Base-by-base conservation (phyloP, 2,113 vertebrate genomes). In the Brachypteracias leptosomus region DNA sequence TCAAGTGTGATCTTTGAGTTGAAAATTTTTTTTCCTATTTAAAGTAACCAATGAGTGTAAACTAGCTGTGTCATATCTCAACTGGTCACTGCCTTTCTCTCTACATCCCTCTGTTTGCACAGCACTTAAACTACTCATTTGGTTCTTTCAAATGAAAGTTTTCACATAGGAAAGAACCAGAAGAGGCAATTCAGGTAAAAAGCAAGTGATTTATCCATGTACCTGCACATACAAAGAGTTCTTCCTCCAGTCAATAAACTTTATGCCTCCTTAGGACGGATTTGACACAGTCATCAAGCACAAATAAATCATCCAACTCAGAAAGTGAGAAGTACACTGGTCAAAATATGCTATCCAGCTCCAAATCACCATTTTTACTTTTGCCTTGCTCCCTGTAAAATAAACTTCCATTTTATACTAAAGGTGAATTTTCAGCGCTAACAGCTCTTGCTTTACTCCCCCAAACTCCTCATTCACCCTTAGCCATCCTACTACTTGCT, bases 221-320 rank as follows among this genome's bases (percentile, higher is more conserved):
- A 46, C 29, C 42, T 54, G 19, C 67, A 61, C 28, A 29, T 0
- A 7, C 12, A 28, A 59, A 61, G n/a, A 0, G 0, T 16, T 80
- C 47, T 16, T 84, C 55, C 42, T 73, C 59, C 59, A 70, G n/a
- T 13, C 40, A 40, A 61, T 44, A 61, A 73, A 54, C 21, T 62
- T 73, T 2, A 58, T 40, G 77, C 22, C 51, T 77, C 51, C 55
- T 81, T 29, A 9, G 11, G 55, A 70, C 73, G 28, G 36, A 70
- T 70, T 6, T 77, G 55, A 80, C 44, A 44, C 4, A 3, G 5
- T 58, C 29, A 44, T 36, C 42, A 75, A 68, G 38, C 66, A 62
- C n/a, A 55, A 78, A 82, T 1, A 72, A 36, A 47, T 25, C 15
- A 25, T 13, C 70, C 38, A 55, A 11, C 31, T 35, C 57, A 3